phyloP scores from a whole-genome alignment of 1,140 invertebrate genomes.

The Nylanderia fulva region DNA sequence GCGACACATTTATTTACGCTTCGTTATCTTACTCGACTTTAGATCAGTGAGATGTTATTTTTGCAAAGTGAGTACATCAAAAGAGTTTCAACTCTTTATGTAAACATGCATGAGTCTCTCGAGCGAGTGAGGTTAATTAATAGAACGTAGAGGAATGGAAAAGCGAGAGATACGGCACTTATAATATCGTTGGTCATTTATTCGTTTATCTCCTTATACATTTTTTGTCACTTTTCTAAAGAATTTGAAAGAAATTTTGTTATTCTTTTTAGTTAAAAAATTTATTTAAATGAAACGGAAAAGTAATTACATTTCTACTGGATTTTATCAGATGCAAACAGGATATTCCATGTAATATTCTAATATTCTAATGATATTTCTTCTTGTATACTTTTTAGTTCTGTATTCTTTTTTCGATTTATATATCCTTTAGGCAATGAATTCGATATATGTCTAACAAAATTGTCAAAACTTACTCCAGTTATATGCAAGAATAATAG shows the following conservation, averaged over 20 bases:
- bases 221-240: conserved; percentile 19
- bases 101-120: conserved; percentile 6
- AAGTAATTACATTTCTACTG: conserved; percentile 30
- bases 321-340: not conserved
- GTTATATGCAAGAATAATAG: not conserved
- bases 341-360: too few species aligned
- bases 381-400: not conserved
- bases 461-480: not conserved
- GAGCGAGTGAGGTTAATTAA: conserved; percentile 43
- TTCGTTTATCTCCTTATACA: conserved; percentile 56
- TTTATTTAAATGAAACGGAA: conserved; percentile 62
- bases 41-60: conserved; percentile 31
- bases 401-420: too few species aligned
- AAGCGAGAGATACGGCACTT: conserved; percentile 8
- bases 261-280: conserved; percentile 30
- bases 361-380: too few species aligned
- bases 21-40: conserved; percentile 7
- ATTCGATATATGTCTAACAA: not conserved
- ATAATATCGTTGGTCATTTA: conserved; percentile 69
- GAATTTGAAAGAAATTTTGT: conserved; percentile 65
- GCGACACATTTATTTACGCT: not conserved
- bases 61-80: conserved; percentile 37
- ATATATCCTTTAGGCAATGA: not conserved
- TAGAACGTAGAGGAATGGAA: not conserved
- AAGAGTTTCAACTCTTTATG: conserved; percentile 29